These are phyloP conservation scores for Pleuronectes platessa DNA, from an alignment of 2,113 vertebrate species.

Conservation along the genomic window DNA sequence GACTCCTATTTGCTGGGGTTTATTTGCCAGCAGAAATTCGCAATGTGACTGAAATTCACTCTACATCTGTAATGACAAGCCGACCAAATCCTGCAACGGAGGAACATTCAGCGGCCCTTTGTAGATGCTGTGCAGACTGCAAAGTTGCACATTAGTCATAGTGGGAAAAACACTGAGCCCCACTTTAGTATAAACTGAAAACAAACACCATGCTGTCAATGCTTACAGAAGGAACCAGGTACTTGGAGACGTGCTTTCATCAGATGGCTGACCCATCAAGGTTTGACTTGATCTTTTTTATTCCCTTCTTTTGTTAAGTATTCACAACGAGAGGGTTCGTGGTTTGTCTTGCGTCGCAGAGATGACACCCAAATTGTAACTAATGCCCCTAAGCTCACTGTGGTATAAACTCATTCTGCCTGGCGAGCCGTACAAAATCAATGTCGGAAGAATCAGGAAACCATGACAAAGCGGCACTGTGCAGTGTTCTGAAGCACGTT, in stretches of 20 bases:
- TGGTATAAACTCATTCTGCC: slow-evolving; percentile 34
- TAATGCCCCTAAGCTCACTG: slow-evolving; percentile 47
- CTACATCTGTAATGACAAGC: slow-evolving; percentile 71
- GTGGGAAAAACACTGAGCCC: slow-evolving; percentile 42
- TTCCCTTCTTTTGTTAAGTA: slow-evolving; percentile 23
- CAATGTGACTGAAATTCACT: slow-evolving; percentile 79
- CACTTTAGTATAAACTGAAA: slow-evolving; percentile 43
- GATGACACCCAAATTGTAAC: slow-evolving; percentile 55
- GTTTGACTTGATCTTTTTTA: slow-evolving; percentile 25
- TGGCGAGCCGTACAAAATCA: slow-evolving; percentile 30
- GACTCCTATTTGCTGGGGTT: slow-evolving; percentile 77
- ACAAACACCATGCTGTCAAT: slow-evolving; percentile 38
- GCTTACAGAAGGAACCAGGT: not conserved
- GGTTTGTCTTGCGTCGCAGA: slow-evolving; percentile 23
- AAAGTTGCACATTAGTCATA: slow-evolving; percentile 69
- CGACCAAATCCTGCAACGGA: slow-evolving; percentile 53
- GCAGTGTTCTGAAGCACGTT: not conserved
- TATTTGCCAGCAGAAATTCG: slow-evolving; percentile 73
- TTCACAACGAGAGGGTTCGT: slow-evolving; percentile 28
- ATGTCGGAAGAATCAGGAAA: slow-evolving; percentile 45
- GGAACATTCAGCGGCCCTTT: slow-evolving; percentile 56
- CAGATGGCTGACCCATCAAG: slow-evolving; percentile 31
- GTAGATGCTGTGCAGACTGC: slow-evolving; percentile 51
- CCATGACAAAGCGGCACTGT: not conserved
- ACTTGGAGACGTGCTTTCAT: not conserved